Conservation (phyloP, 2,888 invertebrate genomes). For the Nemotelus pantherinus region DNA sequence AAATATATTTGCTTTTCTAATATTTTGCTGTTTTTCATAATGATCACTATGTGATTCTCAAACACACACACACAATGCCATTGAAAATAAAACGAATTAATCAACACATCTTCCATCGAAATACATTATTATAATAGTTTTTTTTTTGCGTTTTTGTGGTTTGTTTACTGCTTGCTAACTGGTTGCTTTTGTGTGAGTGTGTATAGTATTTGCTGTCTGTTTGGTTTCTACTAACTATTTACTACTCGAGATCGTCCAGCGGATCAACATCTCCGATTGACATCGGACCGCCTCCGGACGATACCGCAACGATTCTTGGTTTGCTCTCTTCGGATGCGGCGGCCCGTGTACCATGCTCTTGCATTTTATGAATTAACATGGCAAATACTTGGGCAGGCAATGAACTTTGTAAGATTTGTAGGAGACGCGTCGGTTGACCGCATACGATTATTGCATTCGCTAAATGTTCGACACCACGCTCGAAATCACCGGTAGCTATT, state of each 20-base stretch:
- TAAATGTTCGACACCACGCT: slow-evolving; percentile 94
- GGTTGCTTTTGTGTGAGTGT: neutral
- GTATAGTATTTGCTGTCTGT: too few relatives aligned
- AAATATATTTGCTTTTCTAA: too few relatives aligned
- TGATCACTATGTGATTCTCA: slow-evolving; percentile 14
- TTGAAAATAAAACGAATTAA: neutral
- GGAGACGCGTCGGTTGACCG: slow-evolving; percentile 73
- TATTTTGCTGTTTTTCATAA: neutral
- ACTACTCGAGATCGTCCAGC: slow-evolving; percentile 61
- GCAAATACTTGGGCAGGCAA: slow-evolving; percentile 95
- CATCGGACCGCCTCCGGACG: slow-evolving; percentile 51
- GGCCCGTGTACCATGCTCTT: slow-evolving; percentile 62
- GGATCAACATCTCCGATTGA: slow-evolving; percentile 55
- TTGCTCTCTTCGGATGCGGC: slow-evolving; percentile 55
- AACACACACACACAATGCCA: neutral
- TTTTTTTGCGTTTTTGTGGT: too few relatives aligned
- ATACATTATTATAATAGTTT: neutral
- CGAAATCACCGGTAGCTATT: slow-evolving; percentile 84
- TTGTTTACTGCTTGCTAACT: neutral
- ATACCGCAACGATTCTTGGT: slow-evolving; percentile 55
- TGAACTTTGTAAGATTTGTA: slow-evolving; percentile 83
- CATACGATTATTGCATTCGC: slow-evolving; percentile 98
- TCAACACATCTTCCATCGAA: neutral
- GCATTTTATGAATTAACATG: slow-evolving; percentile 79
- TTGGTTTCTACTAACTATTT: neutral